Evolutionary conservation across 2,113 vertebrate species (phyloP), one percentile per base, ranked within the genome.

Genomic region (Clarias gariepinus): DNA sequence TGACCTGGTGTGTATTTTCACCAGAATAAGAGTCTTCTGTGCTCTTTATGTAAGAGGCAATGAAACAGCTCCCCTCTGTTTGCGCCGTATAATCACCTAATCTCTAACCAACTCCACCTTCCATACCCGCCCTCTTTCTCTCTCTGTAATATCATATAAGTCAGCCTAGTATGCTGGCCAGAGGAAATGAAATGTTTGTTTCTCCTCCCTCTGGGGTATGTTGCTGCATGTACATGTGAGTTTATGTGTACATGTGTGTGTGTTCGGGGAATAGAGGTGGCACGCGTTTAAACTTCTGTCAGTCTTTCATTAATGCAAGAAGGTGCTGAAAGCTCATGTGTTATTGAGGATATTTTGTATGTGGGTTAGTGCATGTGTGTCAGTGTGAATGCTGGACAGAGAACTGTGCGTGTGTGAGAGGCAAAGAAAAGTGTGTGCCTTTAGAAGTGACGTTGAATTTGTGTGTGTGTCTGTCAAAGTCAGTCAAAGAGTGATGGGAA

Each of bases 121-220:
- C 60, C 81, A 83, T 47, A 89, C 89, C 85, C 89, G 64, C 91
- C 82, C 88, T 87, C 87, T 90, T 68, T 89, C 87, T 89, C 30
- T 69, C 52, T 28, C 87, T 93, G 93, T 92, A 93, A 80, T 93
- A 93, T 94, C 89, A 91, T 91, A 91, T 91, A 93, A 93, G 90
- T 92, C 90, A 90, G 93, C 89, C 90, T 89, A n/a, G 88, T 92
- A 81, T 92, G 91, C 92, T 92, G 91, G 91, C 90, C 91, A 93
- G 91, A 93, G 94, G 94, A 95, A 95, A 95, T 95, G 71, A 95
- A 95, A 95, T 93, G 93, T 95, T 95, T 94, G 93, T 94, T 92
- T 92, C 93, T 86, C 85, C 90, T 85, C 90, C 92, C 92, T 61
- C 58, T 82, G 88, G 93, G 88, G 52, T 36, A 63, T 77, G 23